phyloP scores from a whole-genome alignment of 2,113 vertebrate genomes.

The Himantopus leucocephalus region DNA sequence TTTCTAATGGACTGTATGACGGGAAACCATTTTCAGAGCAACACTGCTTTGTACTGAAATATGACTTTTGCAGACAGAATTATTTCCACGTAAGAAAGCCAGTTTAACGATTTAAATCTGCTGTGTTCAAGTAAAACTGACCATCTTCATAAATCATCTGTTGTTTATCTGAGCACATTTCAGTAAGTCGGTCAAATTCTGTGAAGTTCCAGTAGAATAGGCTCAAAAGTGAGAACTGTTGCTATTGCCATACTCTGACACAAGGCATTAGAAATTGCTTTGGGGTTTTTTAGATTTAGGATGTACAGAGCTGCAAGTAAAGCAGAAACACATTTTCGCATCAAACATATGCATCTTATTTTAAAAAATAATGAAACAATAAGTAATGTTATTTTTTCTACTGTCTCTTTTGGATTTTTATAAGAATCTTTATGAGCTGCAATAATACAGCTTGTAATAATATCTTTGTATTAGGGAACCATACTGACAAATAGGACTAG shows the following conservation, averaged over 20 bases:
- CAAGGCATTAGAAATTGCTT: not conserved
- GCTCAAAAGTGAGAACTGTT: not conserved
- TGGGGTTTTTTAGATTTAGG: not conserved
- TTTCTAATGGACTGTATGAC: not conserved
- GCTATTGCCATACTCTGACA: not conserved
- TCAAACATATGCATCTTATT: not conserved
- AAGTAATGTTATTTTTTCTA: constrained; percentile 15
- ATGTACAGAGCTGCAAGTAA: not conserved
- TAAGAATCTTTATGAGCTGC: not conserved
- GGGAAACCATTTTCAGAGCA: not conserved
- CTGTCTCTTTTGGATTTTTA: not conserved
- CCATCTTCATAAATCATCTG: not conserved
- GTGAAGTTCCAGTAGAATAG: not conserved
- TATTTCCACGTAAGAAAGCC: not conserved
- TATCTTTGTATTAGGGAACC: not conserved
- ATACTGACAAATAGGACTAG: not conserved
- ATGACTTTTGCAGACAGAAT: not conserved
- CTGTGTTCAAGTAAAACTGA: not conserved
- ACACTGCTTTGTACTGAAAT: not conserved
- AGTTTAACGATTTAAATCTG: not conserved
- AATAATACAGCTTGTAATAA: not conserved
- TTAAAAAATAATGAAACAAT: not conserved
- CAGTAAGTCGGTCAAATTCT: not conserved
- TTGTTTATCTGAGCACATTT: not conserved
- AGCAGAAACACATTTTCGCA: not conserved